Conservation (phyloP, 2,888 invertebrate species). For the Antitype chi region DNA sequence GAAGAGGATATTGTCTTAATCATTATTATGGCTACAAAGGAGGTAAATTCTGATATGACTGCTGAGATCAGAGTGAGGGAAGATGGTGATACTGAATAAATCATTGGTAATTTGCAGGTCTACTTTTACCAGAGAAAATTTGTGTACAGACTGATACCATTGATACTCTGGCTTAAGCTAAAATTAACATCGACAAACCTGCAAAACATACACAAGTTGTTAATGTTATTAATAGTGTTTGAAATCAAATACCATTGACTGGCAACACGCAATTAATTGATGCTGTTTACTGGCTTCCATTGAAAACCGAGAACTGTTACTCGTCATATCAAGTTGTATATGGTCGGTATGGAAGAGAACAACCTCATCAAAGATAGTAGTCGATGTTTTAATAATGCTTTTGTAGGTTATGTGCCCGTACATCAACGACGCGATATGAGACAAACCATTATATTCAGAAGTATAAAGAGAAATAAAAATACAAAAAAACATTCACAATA, state of each 20-base stretch:
- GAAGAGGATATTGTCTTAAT: too few species aligned
- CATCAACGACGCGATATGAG: neutral
- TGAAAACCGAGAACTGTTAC: slow-evolving; percentile 7
- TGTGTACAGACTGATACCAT: neutral
- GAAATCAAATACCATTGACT: slow-evolving; percentile 36
- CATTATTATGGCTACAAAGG: too few species aligned
- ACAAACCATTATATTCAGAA: slow-evolving; percentile 7
- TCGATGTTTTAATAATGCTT: neutral
- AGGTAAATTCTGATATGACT: too few species aligned
- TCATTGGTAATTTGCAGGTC: too few species aligned
- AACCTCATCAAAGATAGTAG: neutral
- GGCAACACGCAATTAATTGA: slow-evolving; percentile 26
- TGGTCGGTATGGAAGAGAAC: neutral
- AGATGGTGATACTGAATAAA: too few species aligned
- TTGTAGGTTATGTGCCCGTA: neutral
- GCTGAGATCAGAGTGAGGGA: too few species aligned
- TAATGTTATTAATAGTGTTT: slow-evolving; percentile 21
- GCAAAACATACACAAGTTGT: neutral
- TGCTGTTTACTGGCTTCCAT: slow-evolving; percentile 5
- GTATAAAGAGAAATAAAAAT: neutral
- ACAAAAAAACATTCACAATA: neutral
- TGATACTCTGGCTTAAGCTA: neutral
- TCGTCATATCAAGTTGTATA: slow-evolving; percentile 1
- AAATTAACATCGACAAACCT: neutral
- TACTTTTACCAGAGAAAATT: neutral